Evolutionary conservation across 2,888 invertebrate genomes (phyloP).

Genomic region (Acanthosepion lycidas): DNA sequence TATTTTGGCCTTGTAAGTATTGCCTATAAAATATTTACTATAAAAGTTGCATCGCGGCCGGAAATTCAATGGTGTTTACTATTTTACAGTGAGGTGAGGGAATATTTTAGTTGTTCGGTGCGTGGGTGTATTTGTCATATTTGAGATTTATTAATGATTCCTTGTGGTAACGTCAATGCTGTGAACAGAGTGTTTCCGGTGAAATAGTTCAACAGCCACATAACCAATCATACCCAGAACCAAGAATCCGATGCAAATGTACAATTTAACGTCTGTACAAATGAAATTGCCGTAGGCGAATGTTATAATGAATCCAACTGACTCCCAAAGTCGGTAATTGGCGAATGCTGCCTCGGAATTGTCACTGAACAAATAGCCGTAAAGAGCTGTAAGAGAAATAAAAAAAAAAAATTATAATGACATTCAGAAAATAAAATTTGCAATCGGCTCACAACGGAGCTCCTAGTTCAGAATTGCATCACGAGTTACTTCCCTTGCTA

Average conservation of each 20-base stretch:
- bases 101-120: background rate
- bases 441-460: too few species aligned
- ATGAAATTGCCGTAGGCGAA: constrained; percentile 86
- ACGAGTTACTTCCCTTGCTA: too few species aligned
- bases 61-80: background rate
- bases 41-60: too few species aligned
- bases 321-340: constrained; percentile 93
- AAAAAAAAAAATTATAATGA: background rate
- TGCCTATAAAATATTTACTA: too few species aligned
- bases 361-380: constrained; percentile 88
- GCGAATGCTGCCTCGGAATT: constrained; percentile 92
- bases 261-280: constrained; percentile 84
- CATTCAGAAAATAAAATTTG: too few species aligned
- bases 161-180: constrained; percentile 42
- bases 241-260: constrained; percentile 72
- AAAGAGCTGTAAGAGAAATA: constrained; percentile 76
- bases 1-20: too few species aligned
- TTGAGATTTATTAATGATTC: background rate
- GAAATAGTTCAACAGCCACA: constrained; percentile 48
- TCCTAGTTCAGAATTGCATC: too few species aligned
- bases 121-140: background rate
- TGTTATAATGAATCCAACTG: constrained; percentile 89
- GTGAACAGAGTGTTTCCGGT: constrained; percentile 48
- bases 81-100: background rate
- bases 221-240: background rate